These are phyloP conservation scores for Halichondria panicea DNA, from an alignment of 37 sponge, comb jelly and placozoan genomes.

Conservation along the genomic window DNA sequence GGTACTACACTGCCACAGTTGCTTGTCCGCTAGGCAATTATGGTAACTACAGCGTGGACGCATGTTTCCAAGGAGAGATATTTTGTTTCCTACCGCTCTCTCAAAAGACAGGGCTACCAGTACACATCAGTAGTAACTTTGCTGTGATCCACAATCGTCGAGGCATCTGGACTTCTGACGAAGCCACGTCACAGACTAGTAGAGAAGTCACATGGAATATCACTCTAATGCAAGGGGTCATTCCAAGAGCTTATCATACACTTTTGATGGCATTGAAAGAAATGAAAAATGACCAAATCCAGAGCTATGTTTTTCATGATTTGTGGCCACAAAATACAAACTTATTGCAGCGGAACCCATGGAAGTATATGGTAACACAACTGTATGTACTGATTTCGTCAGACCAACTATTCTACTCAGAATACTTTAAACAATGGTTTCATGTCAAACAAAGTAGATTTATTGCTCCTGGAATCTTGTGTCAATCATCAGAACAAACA, in stretches of 20 bases:
- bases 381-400: conserved; percentile 1
- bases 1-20: too few relatives aligned
- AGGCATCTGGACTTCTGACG: conserved; percentile 40
- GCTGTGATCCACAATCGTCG: conserved; percentile 50
- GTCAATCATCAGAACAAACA: too few relatives aligned
- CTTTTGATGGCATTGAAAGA: conserved; percentile 17
- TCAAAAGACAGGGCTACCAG: too few relatives aligned
- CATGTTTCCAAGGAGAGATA: too few relatives aligned
- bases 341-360: conserved; percentile 14
- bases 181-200: neutral
- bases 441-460: conserved; percentile 14
- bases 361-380: conserved; percentile 4
- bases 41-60: too few relatives aligned
- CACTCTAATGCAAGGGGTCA: conserved; percentile 27
- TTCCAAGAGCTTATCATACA: conserved; percentile 20
- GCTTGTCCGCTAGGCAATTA: too few relatives aligned
- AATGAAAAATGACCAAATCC: neutral
- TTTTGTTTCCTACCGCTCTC: too few relatives aligned
- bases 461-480: too few relatives aligned
- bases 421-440: conserved; percentile 8
- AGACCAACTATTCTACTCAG: conserved; percentile 27
- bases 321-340: conserved; percentile 43
- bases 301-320: conserved; percentile 33
- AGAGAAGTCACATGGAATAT: conserved; percentile 44
- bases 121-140: conserved; percentile 58